Evolutionary conservation across 2,888 invertebrate species (phyloP), one percentile per base, ranked within the genome.

Genomic region (Sminthurinus aureus): DNA sequence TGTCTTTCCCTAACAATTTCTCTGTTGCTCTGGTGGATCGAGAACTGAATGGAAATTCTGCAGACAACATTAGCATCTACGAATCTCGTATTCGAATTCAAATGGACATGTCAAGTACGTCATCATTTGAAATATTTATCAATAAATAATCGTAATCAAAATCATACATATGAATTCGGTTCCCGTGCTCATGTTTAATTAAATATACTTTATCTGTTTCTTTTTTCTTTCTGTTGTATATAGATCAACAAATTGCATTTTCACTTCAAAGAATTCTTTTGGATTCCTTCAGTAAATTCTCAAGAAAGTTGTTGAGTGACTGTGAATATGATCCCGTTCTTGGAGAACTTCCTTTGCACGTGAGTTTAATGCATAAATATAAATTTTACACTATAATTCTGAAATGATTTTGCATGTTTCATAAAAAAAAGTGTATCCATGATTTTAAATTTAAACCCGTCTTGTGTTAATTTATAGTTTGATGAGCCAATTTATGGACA

Each of bases 231-330:
- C 6, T 38, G 38, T 38, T 38, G 83, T 87, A 90, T 91, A 84
- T 91, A 97, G 97, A 97, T 93, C 97, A 98, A 90, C 97, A 98
- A 92, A 96, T 98, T 89, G 96, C 96, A 0, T 93, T 97, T 89
- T 95, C 96, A 92, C 92, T 98, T 77, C 96, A 96, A 90, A 91
- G 96, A 85, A 95, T 96, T 90, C 93, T 98, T 85, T 94, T 96
- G 90, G 93, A 95, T 89, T 94, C 96, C 0, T 98, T 97, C 91
- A 92, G 96, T 89, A 94, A 94, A 90, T 98, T 98, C 90, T 95
- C 96, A 12, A 91, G 92, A 92, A 92, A 93, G 83, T 91, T 96
- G 79, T 91, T 98, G 0, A 90, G 91, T 20, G 93, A 93, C 11
- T 96, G 96, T 89, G 92, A 94, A 0, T 88, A 89, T 73, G 86